Evolutionary conservation across 2,113 vertebrate species (phyloP).

Genomic region (Athene noctua): DNA sequence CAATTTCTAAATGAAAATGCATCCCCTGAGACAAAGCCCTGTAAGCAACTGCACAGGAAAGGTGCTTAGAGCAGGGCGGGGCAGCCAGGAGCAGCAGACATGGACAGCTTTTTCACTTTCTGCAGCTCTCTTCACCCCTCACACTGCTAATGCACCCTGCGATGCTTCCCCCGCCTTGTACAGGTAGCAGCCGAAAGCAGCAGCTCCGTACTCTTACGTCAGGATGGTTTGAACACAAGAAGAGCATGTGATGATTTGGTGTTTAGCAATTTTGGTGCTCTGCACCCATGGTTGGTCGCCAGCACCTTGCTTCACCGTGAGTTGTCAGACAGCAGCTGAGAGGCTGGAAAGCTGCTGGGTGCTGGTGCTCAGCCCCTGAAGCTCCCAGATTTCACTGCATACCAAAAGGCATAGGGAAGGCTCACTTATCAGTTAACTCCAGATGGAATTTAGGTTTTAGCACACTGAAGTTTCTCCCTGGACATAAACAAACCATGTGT

Average conservation of each 20-base stretch:
- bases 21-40: neutral
- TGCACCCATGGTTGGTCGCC: neutral
- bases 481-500: neutral
- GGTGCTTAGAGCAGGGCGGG: neutral
- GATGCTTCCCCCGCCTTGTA: fast-evolving
- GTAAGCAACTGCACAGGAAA: neutral
- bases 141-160: fast-evolving
- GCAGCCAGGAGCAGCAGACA: neutral
- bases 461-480: neutral
- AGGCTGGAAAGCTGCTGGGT: neutral
- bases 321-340: neutral
- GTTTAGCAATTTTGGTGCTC: neutral
- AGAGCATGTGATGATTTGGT: fast-evolving
- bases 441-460: neutral
- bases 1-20: neutral
- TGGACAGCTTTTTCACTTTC: fast-evolving
- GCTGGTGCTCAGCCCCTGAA: neutral
- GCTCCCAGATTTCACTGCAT: neutral
- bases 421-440: neutral
- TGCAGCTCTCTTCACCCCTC: neutral
- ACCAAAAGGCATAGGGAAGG: neutral
- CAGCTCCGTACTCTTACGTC: neutral
- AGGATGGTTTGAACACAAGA: neutral
- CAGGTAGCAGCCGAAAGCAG: neutral
- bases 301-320: neutral